Percentiles rank a stretch among this genome's conserved stretches.
phyloP scores from a whole-genome alignment of 2,113 vertebrate genomes.

The Pao palembangensis region DNA sequence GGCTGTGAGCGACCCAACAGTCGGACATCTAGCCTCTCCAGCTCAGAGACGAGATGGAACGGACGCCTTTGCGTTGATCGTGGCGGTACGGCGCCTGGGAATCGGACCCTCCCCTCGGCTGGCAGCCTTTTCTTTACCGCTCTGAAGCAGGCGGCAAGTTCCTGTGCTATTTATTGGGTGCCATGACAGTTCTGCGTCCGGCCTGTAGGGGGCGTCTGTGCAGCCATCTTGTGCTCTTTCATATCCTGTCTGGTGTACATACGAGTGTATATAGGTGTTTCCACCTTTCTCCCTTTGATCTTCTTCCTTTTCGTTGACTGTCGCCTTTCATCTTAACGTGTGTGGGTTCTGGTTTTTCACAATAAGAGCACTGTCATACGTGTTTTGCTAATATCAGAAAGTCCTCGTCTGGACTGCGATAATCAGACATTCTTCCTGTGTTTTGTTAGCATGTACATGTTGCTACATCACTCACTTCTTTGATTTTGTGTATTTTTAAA shows the following conservation, averaged over 20 bases:
- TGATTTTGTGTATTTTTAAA: slow-evolving; percentile 55
- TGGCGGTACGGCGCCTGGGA: too few species aligned
- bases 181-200: slow-evolving; percentile 36
- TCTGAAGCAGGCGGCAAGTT: too few species aligned
- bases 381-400: background rate
- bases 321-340: slow-evolving; percentile 69
- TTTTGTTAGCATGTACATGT: slow-evolving; percentile 68
- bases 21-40: too few species aligned
- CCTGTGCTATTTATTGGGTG: slow-evolving; percentile 64
- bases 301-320: slow-evolving; percentile 19
- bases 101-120: too few species aligned
- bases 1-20: too few species aligned
- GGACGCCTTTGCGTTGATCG: too few species aligned
- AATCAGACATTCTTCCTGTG: slow-evolving; percentile 1
- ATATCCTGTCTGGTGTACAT: slow-evolving; percentile 74
- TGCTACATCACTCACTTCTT: slow-evolving; percentile 46
- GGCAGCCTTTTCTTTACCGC: too few species aligned
- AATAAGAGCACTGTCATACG: slow-evolving; percentile 77
- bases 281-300: slow-evolving; percentile 19
- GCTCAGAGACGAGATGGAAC: too few species aligned
- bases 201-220: slow-evolving; percentile 35
- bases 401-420: too few species aligned
- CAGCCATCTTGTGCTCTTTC: slow-evolving; percentile 50
- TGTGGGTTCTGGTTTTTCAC: slow-evolving; percentile 52
- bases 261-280: slow-evolving; percentile 70